Evolutionary conservation across 2,113 vertebrate species (phyloP), one percentile per base, ranked within the genome.

Genomic region (Gobius niger): DNA sequence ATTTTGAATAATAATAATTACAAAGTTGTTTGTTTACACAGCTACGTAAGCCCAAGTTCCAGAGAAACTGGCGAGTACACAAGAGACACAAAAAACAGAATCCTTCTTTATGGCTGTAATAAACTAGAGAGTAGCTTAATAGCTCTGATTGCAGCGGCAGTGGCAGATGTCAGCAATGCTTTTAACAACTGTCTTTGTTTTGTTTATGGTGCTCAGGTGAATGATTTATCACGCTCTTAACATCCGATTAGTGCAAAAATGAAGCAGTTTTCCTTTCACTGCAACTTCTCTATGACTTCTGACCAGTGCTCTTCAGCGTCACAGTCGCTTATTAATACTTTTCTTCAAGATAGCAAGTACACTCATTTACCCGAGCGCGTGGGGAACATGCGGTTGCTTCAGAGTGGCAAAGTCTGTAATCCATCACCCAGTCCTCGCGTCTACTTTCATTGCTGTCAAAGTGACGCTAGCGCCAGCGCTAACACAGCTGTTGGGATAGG

Each of bases 341-440:
- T 63, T 63, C 12, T 44, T 63, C n/a, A 63, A 18, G 6, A 19
- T 46, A 46, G 24, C 24, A 34, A 34, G 65, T 14, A 19, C n/a
- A 11, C 18, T 1, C 8, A 42, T 61, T 78, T 65, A 52, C 53
- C 47, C 13, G 42, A 50, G 9, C 67, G 42, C 49, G 7, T 49
- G 70, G 73, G 62, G 16, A 57, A 65, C 47, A 57, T 61, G 68
- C 44, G 66, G n/a, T 67, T 47, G 65, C 46, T 63, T 77, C 24
- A 54, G 50, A 72, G 42, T 16, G 18, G 34, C 9, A 2, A 63
- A 42, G 49, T 16, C 19, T 0, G 24, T 66, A 47, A 75, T 77
- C 59, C 59, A 54, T 87, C 71, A 77, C 50, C 67, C 47, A 63
- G 62, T 60, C 56, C 67, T 71, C 44, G 13, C 41, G 70, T 59